A percentile compares a stretch with the other conserved stretches of the same genome.
phyloP scores from a whole-genome alignment of 2,113 vertebrate species.

The Percina caprodes region DNA sequence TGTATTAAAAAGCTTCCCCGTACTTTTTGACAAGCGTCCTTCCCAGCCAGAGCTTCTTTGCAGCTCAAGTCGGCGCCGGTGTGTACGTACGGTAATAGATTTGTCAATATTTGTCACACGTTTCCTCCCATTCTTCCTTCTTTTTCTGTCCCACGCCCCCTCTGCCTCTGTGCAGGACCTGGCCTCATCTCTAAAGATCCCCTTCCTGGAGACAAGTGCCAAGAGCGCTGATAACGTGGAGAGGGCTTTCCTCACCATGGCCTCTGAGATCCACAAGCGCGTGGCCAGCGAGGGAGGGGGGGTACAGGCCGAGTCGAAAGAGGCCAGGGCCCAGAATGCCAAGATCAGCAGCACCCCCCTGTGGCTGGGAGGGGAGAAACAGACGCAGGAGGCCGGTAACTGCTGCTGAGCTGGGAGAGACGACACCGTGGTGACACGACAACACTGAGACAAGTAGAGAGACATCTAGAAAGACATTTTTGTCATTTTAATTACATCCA shows the following conservation, averaged over 20 bases:
- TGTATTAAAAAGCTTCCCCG: too few relatives aligned
- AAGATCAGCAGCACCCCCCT: slow-evolving; percentile 91
- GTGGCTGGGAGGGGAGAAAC: slow-evolving; percentile 83
- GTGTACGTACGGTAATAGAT: background rate
- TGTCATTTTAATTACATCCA: slow-evolving; percentile 4
- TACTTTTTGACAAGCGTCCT: too few relatives aligned
- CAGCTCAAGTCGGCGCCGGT: too few relatives aligned
- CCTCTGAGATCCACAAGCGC: slow-evolving; percentile 96
- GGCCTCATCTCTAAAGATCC: slow-evolving; percentile 93
- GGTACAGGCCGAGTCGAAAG: slow-evolving; percentile 71
- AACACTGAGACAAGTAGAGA: background rate
- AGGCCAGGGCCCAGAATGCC: slow-evolving; percentile 70
- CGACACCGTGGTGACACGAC: too few relatives aligned
- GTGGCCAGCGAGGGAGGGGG: slow-evolving; percentile 84
- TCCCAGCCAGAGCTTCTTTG: too few relatives aligned
- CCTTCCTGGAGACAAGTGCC: slow-evolving; percentile 97
- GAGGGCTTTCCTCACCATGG: slow-evolving; percentile 98
- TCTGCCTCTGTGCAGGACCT: slow-evolving; percentile 86
- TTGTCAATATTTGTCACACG: background rate
- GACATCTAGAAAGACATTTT: background rate
- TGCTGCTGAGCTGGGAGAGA: slow-evolving; percentile 75
- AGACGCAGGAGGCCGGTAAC: slow-evolving; percentile 66
- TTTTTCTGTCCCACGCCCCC: background rate
- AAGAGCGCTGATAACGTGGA: slow-evolving; percentile 97
- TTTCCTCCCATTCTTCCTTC: background rate